These are phyloP conservation scores for Neostethus bicornis DNA, from an alignment of 2,797 vertebrate genomes.

Conservation along the genomic window DNA sequence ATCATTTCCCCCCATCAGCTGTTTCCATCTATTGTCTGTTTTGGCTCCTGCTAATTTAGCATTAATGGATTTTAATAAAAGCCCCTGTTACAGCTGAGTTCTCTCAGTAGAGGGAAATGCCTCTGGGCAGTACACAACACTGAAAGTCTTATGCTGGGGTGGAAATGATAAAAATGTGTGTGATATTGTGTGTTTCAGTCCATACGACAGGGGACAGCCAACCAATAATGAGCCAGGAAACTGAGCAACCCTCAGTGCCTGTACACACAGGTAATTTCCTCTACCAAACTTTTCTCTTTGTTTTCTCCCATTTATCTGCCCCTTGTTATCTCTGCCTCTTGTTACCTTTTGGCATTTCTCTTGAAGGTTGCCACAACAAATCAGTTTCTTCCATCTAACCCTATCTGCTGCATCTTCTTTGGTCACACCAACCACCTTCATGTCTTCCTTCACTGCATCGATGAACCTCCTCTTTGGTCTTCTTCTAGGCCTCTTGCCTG, in stretches of 20 bases:
- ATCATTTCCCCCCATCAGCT: conserved; percentile 49
- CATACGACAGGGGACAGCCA: conserved; percentile 73
- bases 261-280: conserved; percentile 75
- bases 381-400: no score
- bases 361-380: no score
- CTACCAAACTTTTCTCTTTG: conserved; percentile 16
- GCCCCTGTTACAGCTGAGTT: conserved; percentile 45
- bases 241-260: conserved; percentile 72
- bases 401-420: no score
- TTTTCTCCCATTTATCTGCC: background rate
- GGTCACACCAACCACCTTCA: no score
- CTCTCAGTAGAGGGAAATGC: conserved; percentile 57
- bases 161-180: conserved; percentile 28
- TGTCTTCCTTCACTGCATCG: no score
- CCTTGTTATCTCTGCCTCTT: background rate
- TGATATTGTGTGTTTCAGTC: conserved; percentile 63
- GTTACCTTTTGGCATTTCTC: background rate
- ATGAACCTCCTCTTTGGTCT: no score
- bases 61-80: conserved; percentile 48
- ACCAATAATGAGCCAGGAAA: conserved; percentile 69
- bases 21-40: conserved; percentile 46
- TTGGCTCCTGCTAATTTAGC: conserved; percentile 57
- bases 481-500: no score
- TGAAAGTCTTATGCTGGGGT: conserved; percentile 25
- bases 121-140: conserved; percentile 58